Conservation (phyloP, 2,113 vertebrate genomes). For the Grallaria varia region DNA sequence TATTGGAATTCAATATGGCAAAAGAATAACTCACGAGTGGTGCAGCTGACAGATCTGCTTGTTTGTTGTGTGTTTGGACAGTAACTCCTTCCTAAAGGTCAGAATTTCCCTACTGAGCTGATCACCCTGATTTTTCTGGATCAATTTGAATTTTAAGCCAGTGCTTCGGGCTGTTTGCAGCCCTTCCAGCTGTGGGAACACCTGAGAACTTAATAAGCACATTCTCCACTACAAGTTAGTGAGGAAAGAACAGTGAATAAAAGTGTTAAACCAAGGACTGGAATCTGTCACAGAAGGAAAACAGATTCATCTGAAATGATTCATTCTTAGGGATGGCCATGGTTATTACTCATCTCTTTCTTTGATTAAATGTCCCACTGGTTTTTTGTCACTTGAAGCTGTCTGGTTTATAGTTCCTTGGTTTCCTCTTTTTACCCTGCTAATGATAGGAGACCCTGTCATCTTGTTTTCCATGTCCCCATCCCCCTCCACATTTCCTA, state of each 20-base stretch:
- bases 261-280: not conserved
- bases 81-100: not conserved
- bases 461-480: not conserved
- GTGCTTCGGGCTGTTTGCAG: not conserved
- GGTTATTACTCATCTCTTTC: constrained; percentile 8
- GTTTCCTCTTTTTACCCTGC: not conserved
- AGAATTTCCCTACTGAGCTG: not conserved
- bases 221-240: not conserved
- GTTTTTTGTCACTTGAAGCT: not conserved
- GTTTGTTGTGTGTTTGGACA: not conserved
- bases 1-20: not conserved
- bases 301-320: constrained; percentile 16
- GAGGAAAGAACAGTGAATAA: not conserved
- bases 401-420: not conserved
- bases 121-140: not conserved
- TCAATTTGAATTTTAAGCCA: not conserved
- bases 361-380: not conserved
- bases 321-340: not conserved
- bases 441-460: not conserved
- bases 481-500: not conserved
- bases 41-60: not conserved
- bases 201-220: not conserved
- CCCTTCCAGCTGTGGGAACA: not conserved
- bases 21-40: not conserved
- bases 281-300: constrained; percentile 9